Evolutionary conservation across 2,113 vertebrate genomes (phyloP).

Genomic region (Patagioenas fasciata): DNA sequence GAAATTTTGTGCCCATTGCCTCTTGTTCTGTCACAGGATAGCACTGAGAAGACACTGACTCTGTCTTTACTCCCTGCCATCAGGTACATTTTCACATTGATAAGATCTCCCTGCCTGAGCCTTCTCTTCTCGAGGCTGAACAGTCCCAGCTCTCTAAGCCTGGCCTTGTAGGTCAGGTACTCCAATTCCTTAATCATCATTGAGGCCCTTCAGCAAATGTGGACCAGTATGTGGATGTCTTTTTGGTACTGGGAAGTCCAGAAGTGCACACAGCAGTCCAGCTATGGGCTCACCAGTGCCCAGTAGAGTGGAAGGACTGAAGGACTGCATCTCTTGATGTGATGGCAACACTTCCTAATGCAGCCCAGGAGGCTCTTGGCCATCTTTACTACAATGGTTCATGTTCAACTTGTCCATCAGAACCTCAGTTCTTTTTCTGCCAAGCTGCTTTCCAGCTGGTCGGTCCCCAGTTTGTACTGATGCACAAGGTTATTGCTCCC

Average conservation of each 20-base stretch:
- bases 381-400: neutral
- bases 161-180: neutral
- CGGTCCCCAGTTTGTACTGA: neutral
- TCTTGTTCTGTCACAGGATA: neutral
- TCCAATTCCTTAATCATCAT: neutral
- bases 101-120: neutral
- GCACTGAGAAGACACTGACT: neutral
- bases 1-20: neutral
- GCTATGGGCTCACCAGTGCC: neutral
- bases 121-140: neutral
- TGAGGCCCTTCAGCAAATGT: neutral
- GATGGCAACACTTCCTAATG: neutral
- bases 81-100: neutral
- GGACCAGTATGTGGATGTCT: neutral
- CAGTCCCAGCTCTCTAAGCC: neutral
- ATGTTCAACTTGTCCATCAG: neutral
- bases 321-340: neutral
- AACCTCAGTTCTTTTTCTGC: neutral
- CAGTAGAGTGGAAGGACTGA: neutral
- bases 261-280: neutral
- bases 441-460: neutral
- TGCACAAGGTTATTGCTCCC: neutral
- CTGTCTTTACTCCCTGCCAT: neutral
- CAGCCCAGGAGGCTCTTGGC: neutral
- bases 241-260: neutral